Evolutionary conservation across 2,888 invertebrate genomes (phyloP).

Genomic region (Agrochola lychnidis): DNA sequence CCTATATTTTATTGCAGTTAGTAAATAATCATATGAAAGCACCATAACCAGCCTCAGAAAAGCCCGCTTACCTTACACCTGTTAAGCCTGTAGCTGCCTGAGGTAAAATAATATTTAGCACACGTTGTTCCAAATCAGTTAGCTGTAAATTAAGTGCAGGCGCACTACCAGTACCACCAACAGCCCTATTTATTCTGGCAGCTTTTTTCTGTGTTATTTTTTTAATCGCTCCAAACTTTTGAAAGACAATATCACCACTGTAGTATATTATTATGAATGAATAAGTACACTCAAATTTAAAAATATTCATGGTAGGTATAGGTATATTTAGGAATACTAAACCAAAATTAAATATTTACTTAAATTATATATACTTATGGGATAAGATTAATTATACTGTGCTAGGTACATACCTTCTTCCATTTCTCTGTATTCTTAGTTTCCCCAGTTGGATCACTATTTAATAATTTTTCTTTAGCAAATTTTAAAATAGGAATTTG

Average conservation of each 20-base stretch:
- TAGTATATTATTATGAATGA: too few species aligned
- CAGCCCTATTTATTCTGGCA: not conserved
- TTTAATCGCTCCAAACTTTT: not conserved
- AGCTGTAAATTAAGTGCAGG: not conserved
- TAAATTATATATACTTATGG: too few species aligned
- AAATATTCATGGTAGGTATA: too few species aligned
- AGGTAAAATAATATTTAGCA: not conserved
- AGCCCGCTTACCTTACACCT: not conserved
- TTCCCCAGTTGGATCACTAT: too few species aligned
- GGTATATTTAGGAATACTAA: too few species aligned
- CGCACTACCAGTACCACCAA: not conserved
- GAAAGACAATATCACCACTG: not conserved
- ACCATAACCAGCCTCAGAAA: not conserved
- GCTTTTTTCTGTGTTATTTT: not conserved
- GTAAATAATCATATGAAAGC: not conserved
- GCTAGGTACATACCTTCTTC: too few species aligned
- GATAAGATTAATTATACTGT: too few species aligned
- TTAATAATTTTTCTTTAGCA: too few species aligned
- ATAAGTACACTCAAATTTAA: too few species aligned
- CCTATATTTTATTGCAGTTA: not conserved
- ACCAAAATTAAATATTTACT: too few species aligned
- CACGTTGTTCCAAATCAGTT: not conserved
- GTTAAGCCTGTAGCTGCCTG: not conserved
- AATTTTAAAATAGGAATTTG: too few species aligned
- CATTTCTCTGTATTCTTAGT: too few species aligned